Evolutionary conservation across 2,113 vertebrate species (phyloP).

Genomic region (Nematolebias whitei): DNA sequence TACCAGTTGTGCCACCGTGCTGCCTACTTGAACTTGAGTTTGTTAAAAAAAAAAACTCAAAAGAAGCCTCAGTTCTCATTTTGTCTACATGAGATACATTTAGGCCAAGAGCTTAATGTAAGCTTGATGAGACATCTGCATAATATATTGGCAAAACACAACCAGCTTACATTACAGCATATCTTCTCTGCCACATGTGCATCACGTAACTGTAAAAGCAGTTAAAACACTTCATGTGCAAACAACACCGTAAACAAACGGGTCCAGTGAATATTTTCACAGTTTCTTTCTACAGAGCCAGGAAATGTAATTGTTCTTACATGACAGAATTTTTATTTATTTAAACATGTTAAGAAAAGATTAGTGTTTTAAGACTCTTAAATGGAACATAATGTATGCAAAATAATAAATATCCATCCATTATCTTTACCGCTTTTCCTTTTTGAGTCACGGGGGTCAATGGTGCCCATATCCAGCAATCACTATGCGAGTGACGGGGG

Average conservation of each 20-base stretch:
- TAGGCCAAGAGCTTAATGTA: neutral
- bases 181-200: neutral
- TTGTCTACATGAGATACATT: conserved; percentile 10
- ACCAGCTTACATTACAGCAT: neutral
- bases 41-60: too few species aligned
- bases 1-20: too few species aligned
- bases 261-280: neutral
- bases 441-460: too few species aligned
- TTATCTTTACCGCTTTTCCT: too few species aligned
- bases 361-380: too few species aligned
- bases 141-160: neutral
- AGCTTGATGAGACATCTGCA: conserved; percentile 2
- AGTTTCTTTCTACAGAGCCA: neutral
- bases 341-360: too few species aligned
- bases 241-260: neutral
- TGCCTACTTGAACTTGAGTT: too few species aligned
- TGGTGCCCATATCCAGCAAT: too few species aligned
- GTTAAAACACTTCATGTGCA: neutral
- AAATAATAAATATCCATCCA: too few species aligned
- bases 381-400: too few species aligned
- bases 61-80: neutral
- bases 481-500: too few species aligned
- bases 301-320: neutral
- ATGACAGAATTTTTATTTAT: too few species aligned
- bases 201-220: neutral